Conservation (phyloP, 2,888 invertebrate species). For the Ecdyonurus torrentis region DNA sequence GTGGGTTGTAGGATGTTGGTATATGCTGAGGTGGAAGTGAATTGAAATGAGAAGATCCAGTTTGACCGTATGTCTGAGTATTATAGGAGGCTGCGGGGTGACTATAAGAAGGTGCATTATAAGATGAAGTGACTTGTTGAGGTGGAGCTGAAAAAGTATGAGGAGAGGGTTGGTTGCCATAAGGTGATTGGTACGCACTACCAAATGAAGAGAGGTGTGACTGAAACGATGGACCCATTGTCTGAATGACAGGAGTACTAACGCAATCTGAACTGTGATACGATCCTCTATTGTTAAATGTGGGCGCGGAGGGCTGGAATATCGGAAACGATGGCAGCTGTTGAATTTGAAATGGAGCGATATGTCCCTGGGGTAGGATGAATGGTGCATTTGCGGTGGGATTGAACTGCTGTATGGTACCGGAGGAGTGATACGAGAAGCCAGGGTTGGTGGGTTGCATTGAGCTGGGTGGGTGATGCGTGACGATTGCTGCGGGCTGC, state of each 20-base stretch:
- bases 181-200: neutral
- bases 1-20: too few species aligned
- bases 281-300: too few species aligned
- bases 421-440: neutral
- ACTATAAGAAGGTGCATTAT: neutral
- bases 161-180: neutral
- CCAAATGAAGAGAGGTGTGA: neutral
- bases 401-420: neutral
- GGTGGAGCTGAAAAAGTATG: too few species aligned
- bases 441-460: neutral
- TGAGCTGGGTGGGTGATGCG: neutral
- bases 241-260: too few species aligned
- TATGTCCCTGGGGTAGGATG: too few species aligned
- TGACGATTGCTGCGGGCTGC: neutral
- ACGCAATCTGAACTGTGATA: too few species aligned
- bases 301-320: too few species aligned
- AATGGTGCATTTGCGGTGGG: too few species aligned
- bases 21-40: neutral
- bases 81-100: neutral
- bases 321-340: too few species aligned
- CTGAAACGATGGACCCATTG: too few species aligned
- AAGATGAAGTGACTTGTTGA: neutral
- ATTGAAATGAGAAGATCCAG: neutral
- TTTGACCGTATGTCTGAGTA: neutral
- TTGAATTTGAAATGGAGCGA: too few species aligned